These are phyloP conservation scores for Pachydiplax longipennis DNA, from an alignment of 2,888 invertebrate species.

Conservation along the genomic window DNA sequence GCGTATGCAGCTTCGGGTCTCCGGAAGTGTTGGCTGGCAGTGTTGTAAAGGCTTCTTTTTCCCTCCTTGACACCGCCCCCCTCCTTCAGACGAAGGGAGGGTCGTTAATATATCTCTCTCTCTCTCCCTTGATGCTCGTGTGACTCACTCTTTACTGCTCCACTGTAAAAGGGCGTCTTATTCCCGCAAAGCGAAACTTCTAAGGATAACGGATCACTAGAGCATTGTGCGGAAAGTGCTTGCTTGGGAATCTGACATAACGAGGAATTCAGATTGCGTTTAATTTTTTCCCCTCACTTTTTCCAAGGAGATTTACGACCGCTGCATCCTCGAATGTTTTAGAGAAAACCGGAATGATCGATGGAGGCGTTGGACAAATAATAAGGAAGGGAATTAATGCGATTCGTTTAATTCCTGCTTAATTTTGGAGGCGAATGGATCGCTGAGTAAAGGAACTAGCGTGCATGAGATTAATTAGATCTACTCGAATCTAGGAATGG, in stretches of 20 bases:
- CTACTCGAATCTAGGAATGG: too few relatives aligned
- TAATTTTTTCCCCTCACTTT: background rate
- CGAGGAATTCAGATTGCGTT: background rate
- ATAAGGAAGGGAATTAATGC: background rate
- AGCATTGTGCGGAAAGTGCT: background rate
- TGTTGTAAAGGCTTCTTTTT: background rate
- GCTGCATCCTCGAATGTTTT: background rate
- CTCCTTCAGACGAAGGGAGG: background rate
- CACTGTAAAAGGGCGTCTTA: background rate
- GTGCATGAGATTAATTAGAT: too few relatives aligned
- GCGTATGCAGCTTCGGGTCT: background rate
- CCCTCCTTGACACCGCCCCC: background rate
- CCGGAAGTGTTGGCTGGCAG: background rate
- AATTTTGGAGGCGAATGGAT: background rate
- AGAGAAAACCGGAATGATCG: background rate
- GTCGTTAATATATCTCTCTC: background rate
- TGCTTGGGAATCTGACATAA: background rate
- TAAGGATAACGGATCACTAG: background rate
- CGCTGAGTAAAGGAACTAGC: too few relatives aligned
- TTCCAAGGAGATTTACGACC: background rate
- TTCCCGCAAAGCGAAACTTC: background rate
- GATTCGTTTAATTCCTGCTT: too few relatives aligned
- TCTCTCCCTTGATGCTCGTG: background rate
- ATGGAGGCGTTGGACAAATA: background rate
- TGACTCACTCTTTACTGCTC: background rate